Evolutionary conservation across 1,140 invertebrate genomes (phyloP).

Genomic region (Cydia pomonella): DNA sequence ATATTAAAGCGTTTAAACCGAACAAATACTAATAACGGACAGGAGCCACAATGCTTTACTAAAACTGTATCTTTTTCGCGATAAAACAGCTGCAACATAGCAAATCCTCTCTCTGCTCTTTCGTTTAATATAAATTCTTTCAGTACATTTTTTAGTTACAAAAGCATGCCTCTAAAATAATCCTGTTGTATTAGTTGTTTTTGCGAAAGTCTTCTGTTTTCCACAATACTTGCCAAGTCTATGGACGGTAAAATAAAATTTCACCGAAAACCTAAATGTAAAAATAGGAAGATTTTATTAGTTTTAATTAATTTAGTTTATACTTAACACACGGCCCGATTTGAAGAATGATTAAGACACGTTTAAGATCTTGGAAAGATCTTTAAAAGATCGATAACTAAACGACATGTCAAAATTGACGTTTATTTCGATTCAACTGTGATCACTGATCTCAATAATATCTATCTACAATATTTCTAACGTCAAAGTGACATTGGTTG

Average conservation of each 20-base stretch:
- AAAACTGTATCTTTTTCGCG: not conserved
- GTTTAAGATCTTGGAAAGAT: too few relatives aligned
- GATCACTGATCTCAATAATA: too few relatives aligned
- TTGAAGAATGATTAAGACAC: too few relatives aligned
- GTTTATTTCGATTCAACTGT: too few relatives aligned
- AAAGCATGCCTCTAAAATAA: conserved; percentile 44
- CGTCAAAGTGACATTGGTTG: too few relatives aligned
- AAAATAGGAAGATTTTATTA: too few relatives aligned
- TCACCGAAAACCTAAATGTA: not conserved
- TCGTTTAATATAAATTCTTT: conserved; percentile 34
- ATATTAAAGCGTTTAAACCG: too few relatives aligned
- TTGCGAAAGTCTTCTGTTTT: conserved; percentile 37
- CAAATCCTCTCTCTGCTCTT: conserved; percentile 9
- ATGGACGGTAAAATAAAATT: not conserved
- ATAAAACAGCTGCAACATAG: not conserved
- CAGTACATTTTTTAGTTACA: conserved; percentile 35
- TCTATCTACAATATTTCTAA: too few relatives aligned
- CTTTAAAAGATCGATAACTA: too few relatives aligned
- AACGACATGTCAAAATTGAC: too few relatives aligned
- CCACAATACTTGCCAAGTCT: conserved; percentile 28
- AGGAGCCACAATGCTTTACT: not conserved
- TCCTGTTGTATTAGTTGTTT: conserved; percentile 39
- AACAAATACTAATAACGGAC: not conserved
- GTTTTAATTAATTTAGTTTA: too few relatives aligned
- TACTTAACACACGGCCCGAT: too few relatives aligned